Percentiles rank a stretch among this genome's conserved stretches.
Evolutionary conservation across 2,113 vertebrate genomes (phyloP).

Genomic region (Pseudonaja textilis): DNA sequence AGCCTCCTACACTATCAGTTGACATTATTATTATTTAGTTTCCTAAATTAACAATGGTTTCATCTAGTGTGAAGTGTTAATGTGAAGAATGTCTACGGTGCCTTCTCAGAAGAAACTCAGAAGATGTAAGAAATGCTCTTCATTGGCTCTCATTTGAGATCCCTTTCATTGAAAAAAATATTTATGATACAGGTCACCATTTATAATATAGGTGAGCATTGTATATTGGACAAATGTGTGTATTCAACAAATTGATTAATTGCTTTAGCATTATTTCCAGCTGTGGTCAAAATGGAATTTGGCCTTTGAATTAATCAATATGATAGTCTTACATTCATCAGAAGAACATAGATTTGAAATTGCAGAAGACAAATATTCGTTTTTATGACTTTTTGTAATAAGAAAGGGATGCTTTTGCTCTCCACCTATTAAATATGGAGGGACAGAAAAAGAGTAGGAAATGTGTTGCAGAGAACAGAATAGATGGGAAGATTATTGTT

Average conservation of each 20-base stretch:
- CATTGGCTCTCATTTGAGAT: not conserved
- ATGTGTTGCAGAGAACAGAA: not conserved
- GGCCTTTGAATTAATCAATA: not conserved
- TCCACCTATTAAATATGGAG: not conserved
- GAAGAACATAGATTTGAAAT: not conserved
- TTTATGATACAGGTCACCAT: not conserved
- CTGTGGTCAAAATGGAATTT: not conserved
- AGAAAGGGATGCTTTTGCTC: not conserved
- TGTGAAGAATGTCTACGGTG: not conserved
- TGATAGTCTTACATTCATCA: not conserved
- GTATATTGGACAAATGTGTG: no score
- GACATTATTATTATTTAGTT: not conserved
- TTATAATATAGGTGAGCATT: not conserved
- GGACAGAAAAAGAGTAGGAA: not conserved
- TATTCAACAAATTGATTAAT: not conserved
- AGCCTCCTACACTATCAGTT: not conserved
- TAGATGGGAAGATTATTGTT: not conserved
- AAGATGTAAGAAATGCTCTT: not conserved
- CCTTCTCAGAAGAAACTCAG: not conserved
- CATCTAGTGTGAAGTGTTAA: not conserved
- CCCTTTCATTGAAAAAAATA: not conserved
- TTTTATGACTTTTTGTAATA: not conserved
- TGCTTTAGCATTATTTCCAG: not conserved
- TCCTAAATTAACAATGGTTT: not conserved
- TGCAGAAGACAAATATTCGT: not conserved